Base-by-base conservation (phyloP, 2,797 vertebrate species). In the Labeo calbasu region DNA sequence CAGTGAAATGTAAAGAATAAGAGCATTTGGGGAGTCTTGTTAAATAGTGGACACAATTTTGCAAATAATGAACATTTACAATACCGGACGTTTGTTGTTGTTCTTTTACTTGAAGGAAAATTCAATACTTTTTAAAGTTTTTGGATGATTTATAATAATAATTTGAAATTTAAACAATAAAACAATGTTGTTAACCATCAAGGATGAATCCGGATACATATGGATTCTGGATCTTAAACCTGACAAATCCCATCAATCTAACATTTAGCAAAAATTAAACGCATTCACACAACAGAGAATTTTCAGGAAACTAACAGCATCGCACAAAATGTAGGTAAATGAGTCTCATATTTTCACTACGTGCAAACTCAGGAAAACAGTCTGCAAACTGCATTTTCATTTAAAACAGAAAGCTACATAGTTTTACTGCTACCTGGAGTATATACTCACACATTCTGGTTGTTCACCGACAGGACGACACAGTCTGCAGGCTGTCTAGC, bases 391-490 rank as follows among this genome's bases (percentile, higher is more conserved):
- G 40, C 4, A n/a, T 46, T 70, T 70, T 5, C 40, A 70, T 70
- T 76, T 15, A 23, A 43, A 23, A 59, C 1, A 59, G 2, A 10
- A 77, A 46, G 14, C n/a, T 10, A 51, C 50, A 50, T n/a, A 36
- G 11, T 8, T 63, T 13, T 19, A 13, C 53, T 32, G 32, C 11
- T 43, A 23, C 51, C 32, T 69, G 40, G 61, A 36, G 15, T 2
- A 48, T 61, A 70, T 88, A 94, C 93, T 94, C 91, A 95, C 95
- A 93, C 92, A 87, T 92, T 91, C 75, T 94, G 90, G 85, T 93
- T 96, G 90, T 91, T 92, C 59, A 94, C 91, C 6, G 94, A 94
- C 86, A 96, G 91, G 82, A 94, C 91, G 77, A 96, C 91, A 28
- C 95, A 96, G 88, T 95, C 94, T 0, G 93, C 94, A 1, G 95